Percentiles rank a stretch among this genome's conserved stretches.
Conservation (phyloP, 2,888 invertebrate genomes). For the Lepidochrysops patricia region DNA sequence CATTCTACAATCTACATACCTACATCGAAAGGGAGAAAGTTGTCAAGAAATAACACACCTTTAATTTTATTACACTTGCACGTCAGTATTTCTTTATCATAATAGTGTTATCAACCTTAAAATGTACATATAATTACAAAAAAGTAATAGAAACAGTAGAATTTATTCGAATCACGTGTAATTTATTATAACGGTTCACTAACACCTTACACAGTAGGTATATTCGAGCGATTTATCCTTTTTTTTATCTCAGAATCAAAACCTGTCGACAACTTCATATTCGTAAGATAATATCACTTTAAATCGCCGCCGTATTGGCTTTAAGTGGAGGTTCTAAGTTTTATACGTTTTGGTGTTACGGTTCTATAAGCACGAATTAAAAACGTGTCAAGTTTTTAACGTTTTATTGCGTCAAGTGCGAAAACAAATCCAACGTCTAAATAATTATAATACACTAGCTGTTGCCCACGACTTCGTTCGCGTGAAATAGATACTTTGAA, state of each 20-base stretch:
- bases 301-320: not conserved
- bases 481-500: too few species aligned
- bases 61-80: not conserved
- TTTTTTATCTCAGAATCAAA: constrained; percentile 3
- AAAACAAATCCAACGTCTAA: not conserved
- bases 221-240: not conserved
- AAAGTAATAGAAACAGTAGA: not conserved
- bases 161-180: not conserved
- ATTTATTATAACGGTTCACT: not conserved
- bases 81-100: not conserved
- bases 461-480: too few species aligned
- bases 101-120: not conserved
- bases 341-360: not conserved
- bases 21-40: not conserved
- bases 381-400: not conserved
- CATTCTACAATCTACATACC: too few species aligned
- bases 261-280: constrained; percentile 6
- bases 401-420: not conserved
- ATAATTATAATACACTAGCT: constrained; percentile 1
- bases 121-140: not conserved
- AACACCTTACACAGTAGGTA: not conserved
- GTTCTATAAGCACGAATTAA: not conserved
- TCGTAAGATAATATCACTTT: constrained; percentile 4
- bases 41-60: not conserved
- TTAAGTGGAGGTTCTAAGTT: not conserved